Base-by-base conservation (phyloP, 2,797 vertebrate genomes). In the Aeoliscus strigatus region DNA sequence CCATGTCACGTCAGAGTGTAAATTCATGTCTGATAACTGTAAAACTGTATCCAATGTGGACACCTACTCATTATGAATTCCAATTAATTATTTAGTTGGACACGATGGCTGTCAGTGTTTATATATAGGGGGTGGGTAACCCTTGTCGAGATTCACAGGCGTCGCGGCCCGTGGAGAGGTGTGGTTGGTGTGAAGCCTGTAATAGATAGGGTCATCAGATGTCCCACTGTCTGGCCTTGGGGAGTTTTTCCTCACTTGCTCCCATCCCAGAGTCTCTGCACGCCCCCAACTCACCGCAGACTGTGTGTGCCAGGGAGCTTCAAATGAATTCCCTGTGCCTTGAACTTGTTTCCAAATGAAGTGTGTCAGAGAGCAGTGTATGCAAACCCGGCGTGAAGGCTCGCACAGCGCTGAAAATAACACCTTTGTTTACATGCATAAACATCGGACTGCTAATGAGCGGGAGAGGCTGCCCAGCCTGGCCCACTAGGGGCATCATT, bases 361-460 rank as follows among this genome's bases (percentile, higher is more conserved):
- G 49, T 47, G 48, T 55, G 60, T 67, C 64, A 60, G 25, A 29
- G 45, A 14, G 31, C 14, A 21, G 33, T 45, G 26, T 12, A 5
- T 21, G 49, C 40, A 44, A 63, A 47, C 40, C 49, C 44, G 59
- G 47, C 30, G 51, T 66, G 66, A 67, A 59, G 62, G 51, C 55
- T 46, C 49, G 45, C 77, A 59, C 63, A 74, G 55, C 67, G 43
- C 43, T 65, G 53, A 58, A 80, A 77, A 79, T 76, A 75, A 76
- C 54, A 49, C 34, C 56, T 2, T 5, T 52, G 66, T 84, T 82
- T 65, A 68, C 75, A 66, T 81, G 73, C 83, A 82, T 82, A 76
- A 85, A 79, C 70, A 62, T 86, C 55, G 29, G 66, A 37, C 49
- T 45, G 73, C 78, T 85, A 87, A 88, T 85, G 81, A 88, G 84